A percentile compares a stretch with the other conserved stretches of the same genome.
These are phyloP conservation scores for Rhinoderma darwinii DNA, from an alignment of 2,113 vertebrate genomes.

Conservation along the genomic window DNA sequence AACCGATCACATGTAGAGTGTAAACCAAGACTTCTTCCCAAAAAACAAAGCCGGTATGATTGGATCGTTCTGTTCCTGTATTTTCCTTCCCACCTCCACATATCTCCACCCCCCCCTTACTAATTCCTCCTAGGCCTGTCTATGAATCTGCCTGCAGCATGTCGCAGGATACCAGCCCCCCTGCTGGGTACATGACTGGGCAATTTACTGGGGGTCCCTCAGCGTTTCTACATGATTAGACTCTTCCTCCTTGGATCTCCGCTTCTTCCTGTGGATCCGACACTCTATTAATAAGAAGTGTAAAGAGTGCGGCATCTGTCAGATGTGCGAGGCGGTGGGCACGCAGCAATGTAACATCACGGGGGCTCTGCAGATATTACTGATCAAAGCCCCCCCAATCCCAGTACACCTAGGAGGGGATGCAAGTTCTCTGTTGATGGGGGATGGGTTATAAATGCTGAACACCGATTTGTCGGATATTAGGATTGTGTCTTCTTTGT, in stretches of 20 bases:
- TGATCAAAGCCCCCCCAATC: not conserved
- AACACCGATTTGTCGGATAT: not conserved
- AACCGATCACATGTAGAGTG: not conserved
- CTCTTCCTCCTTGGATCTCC: not conserved
- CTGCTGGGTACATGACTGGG: not conserved
- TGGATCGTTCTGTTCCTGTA: too few species aligned
- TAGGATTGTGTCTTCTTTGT: constrained; percentile 21
- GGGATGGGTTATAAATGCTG: constrained; percentile 6
- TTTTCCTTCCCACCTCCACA: not conserved
- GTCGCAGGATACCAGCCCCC: not conserved
- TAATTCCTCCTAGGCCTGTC: not conserved
- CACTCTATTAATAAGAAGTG: constrained; percentile 14
- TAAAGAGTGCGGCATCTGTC: constrained; percentile 21
- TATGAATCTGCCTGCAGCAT: constrained; percentile 18
- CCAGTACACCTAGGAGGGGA: not conserved
- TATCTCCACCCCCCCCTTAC: not conserved
- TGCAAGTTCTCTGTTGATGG: not conserved
- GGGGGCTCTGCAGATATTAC: not conserved
- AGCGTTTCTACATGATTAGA: constrained; percentile 9
- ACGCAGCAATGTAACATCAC: not conserved
- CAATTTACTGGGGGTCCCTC: constrained; percentile 23
- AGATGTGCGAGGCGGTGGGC: not conserved
- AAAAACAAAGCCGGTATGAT: not conserved
- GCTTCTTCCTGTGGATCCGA: not conserved
- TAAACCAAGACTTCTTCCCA: not conserved